These are phyloP conservation scores for Campylomormyrus tamandua DNA, from an alignment of 2,113 vertebrate genomes.

Conservation along the genomic window DNA sequence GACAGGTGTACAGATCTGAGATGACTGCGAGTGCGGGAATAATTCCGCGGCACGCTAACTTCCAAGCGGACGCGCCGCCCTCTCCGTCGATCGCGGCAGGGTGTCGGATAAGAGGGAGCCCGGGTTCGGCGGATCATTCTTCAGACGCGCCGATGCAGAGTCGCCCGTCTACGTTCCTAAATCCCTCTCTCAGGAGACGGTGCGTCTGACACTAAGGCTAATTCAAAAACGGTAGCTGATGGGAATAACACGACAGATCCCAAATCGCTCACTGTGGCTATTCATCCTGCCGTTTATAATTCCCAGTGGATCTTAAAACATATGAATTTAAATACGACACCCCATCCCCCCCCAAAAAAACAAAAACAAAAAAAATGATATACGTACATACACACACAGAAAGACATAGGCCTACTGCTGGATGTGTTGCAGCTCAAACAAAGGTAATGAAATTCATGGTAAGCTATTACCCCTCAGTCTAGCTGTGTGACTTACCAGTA, in stretches of 20 bases:
- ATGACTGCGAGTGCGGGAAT: not conserved
- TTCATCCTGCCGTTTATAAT: not conserved
- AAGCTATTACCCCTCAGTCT: not conserved
- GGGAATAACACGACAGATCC: not conserved
- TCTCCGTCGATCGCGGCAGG: not conserved
- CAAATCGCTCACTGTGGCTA: not conserved
- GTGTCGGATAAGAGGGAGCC: not conserved
- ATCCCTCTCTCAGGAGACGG: not conserved
- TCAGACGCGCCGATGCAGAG: not conserved
- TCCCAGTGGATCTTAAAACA: not conserved
- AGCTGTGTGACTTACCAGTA: not conserved
- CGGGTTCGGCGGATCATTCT: too few species aligned
- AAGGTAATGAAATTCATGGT: not conserved
- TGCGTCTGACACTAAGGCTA: not conserved
- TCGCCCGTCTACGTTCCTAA: not conserved
- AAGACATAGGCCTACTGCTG: not conserved
- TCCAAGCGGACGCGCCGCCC: not conserved
- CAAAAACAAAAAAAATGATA: not conserved
- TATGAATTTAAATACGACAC: not conserved
- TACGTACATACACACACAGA: not conserved
- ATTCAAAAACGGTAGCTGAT: not conserved
- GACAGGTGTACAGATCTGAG: constrained; percentile 8
- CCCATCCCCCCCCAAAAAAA: not conserved
- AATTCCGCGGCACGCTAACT: not conserved
- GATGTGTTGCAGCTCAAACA: not conserved